Evolutionary conservation across 2,797 vertebrate species (phyloP).

Genomic region (Nasua narica): DNA sequence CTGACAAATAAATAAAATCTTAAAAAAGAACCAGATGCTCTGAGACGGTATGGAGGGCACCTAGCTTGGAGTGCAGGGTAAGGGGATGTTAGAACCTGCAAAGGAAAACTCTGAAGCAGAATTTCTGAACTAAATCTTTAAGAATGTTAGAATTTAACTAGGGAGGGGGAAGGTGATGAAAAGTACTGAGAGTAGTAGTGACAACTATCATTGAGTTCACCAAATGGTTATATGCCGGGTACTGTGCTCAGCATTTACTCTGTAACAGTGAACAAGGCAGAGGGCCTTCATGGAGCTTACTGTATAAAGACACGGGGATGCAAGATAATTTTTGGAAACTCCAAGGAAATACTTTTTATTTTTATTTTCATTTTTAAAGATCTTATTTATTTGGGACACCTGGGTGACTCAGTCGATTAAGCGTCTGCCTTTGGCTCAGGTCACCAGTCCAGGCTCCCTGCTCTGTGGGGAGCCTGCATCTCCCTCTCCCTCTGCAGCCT

Average conservation of each 20-base stretch:
- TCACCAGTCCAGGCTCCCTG: background rate
- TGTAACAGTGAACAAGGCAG: background rate
- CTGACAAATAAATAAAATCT: too few relatives aligned
- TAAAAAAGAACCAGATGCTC: background rate
- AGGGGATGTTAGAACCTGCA: background rate
- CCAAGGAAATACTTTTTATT: background rate
- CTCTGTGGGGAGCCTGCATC: too few relatives aligned
- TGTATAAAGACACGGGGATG: background rate
- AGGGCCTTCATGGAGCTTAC: background rate
- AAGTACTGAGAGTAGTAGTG: background rate
- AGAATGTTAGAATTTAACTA: background rate
- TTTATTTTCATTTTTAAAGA: background rate
- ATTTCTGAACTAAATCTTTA: background rate
- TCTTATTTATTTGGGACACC: background rate
- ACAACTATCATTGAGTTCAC: background rate
- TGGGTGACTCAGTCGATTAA: background rate
- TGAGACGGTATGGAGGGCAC: background rate
- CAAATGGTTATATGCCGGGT: background rate
- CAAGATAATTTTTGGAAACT: slow-evolving; percentile 14
- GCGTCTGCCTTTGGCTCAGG: background rate
- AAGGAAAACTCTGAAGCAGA: background rate
- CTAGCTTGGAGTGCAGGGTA: background rate
- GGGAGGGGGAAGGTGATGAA: background rate
- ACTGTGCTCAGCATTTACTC: background rate
- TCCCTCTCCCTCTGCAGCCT: too few relatives aligned